phyloP scores from a whole-genome alignment of 2,113 vertebrate genomes.

The Daubentonia madagascariensis region DNA sequence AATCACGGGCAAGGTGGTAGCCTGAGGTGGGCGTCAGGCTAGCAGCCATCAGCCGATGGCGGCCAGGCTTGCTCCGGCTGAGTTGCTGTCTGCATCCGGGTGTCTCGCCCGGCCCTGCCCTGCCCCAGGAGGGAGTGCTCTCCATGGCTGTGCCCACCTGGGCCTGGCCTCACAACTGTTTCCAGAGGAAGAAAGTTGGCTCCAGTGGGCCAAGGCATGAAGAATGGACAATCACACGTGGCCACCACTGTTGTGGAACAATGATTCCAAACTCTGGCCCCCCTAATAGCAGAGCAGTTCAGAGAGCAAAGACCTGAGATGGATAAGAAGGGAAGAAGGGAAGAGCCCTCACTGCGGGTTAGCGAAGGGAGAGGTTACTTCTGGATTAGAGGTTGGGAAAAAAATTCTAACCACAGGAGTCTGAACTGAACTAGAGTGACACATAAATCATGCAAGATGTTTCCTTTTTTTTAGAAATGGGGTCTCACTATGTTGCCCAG shows the following conservation, averaged over 20 bases:
- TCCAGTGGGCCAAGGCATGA: neutral
- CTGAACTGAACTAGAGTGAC: neutral
- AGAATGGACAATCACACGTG: neutral
- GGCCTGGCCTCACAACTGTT: neutral
- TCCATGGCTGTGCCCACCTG: neutral
- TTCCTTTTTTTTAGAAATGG: too few species aligned
- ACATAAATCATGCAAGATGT: neutral
- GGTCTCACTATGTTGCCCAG: too few species aligned
- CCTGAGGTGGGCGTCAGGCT: too few species aligned
- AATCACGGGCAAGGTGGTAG: neutral
- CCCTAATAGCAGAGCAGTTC: accelerated
- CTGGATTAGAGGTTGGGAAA: neutral
- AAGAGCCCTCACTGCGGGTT: neutral
- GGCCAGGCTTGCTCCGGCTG: neutral
- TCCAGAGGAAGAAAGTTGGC: neutral
- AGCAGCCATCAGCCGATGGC: accelerated
- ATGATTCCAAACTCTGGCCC: neutral
- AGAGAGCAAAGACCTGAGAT: neutral
- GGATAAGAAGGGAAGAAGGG: neutral
- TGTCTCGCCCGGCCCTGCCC: accelerated
- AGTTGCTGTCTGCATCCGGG: neutral
- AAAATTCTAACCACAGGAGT: neutral
- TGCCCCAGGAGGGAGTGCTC: neutral
- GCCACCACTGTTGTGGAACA: neutral
- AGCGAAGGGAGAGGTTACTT: neutral